phyloP scores from a whole-genome alignment of 2,888 invertebrate genomes.

The Stenchaetothrips biformis region DNA sequence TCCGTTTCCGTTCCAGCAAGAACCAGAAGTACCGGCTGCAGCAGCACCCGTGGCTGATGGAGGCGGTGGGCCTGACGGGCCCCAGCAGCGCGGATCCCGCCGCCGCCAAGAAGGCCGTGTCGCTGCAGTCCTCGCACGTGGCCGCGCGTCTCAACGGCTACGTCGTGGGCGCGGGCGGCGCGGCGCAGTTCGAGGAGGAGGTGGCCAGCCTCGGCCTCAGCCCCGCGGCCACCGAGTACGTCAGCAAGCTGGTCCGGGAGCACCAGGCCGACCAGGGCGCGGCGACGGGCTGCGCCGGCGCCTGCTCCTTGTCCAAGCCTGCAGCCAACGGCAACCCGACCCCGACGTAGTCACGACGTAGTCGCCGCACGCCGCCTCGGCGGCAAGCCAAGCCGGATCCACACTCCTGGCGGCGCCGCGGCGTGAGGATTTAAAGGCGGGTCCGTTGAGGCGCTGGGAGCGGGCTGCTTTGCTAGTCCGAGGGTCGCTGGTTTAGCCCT shows the following conservation, averaged over 20 bases:
- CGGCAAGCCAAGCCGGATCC: too few relatives aligned
- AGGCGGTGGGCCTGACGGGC: conserved; percentile 62
- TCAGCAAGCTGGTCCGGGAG: conserved; percentile 63
- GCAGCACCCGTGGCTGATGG: conserved; percentile 70
- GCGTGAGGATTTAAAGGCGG: too few relatives aligned
- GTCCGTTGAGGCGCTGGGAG: too few relatives aligned
- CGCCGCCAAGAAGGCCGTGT: not conserved
- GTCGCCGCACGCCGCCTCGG: too few relatives aligned
- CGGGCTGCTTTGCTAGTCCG: too few relatives aligned
- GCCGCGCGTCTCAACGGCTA: conserved; percentile 87
- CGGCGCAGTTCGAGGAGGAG: conserved; percentile 69
- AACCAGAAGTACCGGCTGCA: conserved; percentile 94
- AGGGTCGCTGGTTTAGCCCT: too few relatives aligned
- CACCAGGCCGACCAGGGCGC: conserved; percentile 55
- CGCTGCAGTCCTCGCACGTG: conserved; percentile 63
- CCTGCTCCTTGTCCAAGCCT: too few relatives aligned
- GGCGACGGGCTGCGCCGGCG: not conserved
- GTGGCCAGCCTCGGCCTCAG: conserved; percentile 61
- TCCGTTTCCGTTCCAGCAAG: conserved; percentile 58
- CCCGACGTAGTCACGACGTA: too few relatives aligned
- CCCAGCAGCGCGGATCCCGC: conserved; percentile 46
- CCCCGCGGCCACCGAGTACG: conserved; percentile 68
- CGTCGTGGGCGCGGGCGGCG: conserved; percentile 61
- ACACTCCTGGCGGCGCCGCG: too few relatives aligned
- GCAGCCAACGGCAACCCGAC: too few relatives aligned